Conservation (phyloP, 2,888 invertebrate species). For the Spilarctia lutea region DNA sequence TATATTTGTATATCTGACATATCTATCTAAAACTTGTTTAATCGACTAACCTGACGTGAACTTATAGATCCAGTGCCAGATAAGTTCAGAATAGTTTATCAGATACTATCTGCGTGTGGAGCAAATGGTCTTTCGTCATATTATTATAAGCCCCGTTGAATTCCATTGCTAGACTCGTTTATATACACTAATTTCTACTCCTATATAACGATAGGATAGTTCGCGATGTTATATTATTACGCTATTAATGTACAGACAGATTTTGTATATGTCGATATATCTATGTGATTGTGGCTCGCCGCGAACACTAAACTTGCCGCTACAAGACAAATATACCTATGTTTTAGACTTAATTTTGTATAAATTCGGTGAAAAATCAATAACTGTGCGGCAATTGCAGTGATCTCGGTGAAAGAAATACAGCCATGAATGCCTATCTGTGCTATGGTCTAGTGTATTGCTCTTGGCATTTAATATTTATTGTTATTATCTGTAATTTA, state of each 20-base stretch:
- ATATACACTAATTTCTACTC: constrained; percentile 5
- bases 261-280: constrained; percentile 23
- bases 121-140: too few relatives aligned
- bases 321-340: background rate
- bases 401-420: constrained; percentile 15
- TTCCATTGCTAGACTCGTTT: too few relatives aligned
- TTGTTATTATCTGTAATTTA: constrained; percentile 7
- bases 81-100: too few relatives aligned
- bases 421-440: constrained; percentile 15
- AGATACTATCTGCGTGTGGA: too few relatives aligned
- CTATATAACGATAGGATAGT: constrained; percentile 12
- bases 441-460: constrained; percentile 22
- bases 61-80: too few relatives aligned
- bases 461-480: constrained; percentile 27
- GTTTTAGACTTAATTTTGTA: constrained; percentile 3
- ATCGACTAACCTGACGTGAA: too few relatives aligned
- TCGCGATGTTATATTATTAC: constrained; percentile 18
- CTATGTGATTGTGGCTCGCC: constrained; percentile 11
- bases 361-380: constrained; percentile 12
- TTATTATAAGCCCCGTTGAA: too few relatives aligned
- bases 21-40: too few relatives aligned
- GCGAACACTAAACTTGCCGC: background rate
- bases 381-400: constrained; percentile 5
- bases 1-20: too few relatives aligned
- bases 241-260: constrained; percentile 22